Conservation (phyloP, 1,140 invertebrate species). For the Meteorus sp. region DNA sequence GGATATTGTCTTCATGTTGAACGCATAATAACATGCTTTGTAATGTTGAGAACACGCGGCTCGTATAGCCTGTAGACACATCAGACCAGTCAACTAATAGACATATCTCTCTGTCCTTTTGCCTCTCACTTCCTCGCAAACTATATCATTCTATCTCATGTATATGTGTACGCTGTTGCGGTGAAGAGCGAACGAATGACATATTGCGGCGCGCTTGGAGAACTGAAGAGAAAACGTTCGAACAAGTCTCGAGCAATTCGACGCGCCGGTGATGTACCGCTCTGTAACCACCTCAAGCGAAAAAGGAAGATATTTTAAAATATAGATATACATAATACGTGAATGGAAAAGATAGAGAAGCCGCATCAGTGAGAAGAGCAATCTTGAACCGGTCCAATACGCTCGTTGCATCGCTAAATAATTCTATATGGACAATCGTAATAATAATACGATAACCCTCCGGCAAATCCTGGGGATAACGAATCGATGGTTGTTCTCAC, state of each 20-base stretch:
- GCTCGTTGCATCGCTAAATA: slow-evolving; percentile 26
- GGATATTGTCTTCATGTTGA: not conserved
- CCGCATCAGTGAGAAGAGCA: not conserved
- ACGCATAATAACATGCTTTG: not conserved
- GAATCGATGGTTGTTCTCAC: slow-evolving; percentile 25
- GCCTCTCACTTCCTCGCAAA: slow-evolving; percentile 4
- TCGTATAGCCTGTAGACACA: slow-evolving; percentile 8
- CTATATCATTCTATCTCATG: too few relatives aligned
- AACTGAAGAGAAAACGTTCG: slow-evolving; percentile 21
- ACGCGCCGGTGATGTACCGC: slow-evolving; percentile 27
- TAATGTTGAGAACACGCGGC: slow-evolving; percentile 1
- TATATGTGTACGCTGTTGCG: too few relatives aligned
- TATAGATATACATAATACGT: too few relatives aligned
- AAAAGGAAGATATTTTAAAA: slow-evolving; percentile 1
- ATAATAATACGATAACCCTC: slow-evolving; percentile 24
- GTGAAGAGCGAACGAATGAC: slow-evolving; percentile 10
- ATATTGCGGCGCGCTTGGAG: slow-evolving; percentile 16
- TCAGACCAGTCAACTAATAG: slow-evolving; percentile 33
- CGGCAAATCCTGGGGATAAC: slow-evolving; percentile 20
- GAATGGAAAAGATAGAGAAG: too few relatives aligned
- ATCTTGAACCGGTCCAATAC: slow-evolving; percentile 21
- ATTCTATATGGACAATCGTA: slow-evolving; percentile 11
- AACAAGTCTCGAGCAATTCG: slow-evolving; percentile 33
- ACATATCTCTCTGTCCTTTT: slow-evolving; percentile 29
- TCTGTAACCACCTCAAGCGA: slow-evolving; percentile 8